Percentiles rank a stretch among this genome's conserved stretches.
Evolutionary conservation across 1,140 invertebrate genomes (phyloP).

Genomic region (Drosophila pandora): DNA sequence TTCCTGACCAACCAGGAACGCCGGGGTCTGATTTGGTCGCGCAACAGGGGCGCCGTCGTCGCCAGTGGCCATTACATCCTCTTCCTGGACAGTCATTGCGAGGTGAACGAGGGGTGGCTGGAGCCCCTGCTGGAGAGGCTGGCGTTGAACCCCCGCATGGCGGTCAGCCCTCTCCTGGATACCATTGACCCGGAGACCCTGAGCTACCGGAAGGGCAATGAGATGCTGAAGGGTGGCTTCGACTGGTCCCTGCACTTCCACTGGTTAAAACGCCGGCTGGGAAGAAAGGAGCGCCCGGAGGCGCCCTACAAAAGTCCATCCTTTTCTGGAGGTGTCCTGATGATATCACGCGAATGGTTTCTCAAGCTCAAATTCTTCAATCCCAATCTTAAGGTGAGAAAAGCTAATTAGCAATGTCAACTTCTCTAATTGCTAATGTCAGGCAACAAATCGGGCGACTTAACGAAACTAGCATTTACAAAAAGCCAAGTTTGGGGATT

Average conservation of each 20-base stretch:
- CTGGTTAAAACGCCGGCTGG: conserved; percentile 90
- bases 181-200: conserved; percentile 86
- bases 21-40: conserved; percentile 91
- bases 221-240: conserved; percentile 93
- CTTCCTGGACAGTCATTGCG: conserved; percentile 94
- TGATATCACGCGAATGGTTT: conserved; percentile 90
- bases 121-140: conserved; percentile 87
- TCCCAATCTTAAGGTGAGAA: conserved; percentile 85
- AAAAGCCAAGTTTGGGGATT: conserved; percentile 1
- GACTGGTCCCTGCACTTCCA: conserved; percentile 98
- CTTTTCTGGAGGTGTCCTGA: conserved; percentile 92
- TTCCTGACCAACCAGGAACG: conserved; percentile 87
- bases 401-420: conserved; percentile 60
- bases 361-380: conserved; percentile 92
- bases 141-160: conserved; percentile 62
- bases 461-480: conserved; percentile 8
- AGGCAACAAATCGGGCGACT: conserved; percentile 13
- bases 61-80: conserved; percentile 89
- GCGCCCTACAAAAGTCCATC: conserved; percentile 86
- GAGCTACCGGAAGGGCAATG: conserved; percentile 85
- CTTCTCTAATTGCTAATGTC: conserved; percentile 63
- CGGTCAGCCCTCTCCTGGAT: conserved; percentile 86
- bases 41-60: conserved; percentile 87
- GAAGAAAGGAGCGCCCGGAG: conserved; percentile 18
- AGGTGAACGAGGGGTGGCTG: conserved; percentile 88